Evolutionary conservation across 2,113 vertebrate species (phyloP), one percentile per base, ranked within the genome.

Genomic region (Apteryx mantelli): DNA sequence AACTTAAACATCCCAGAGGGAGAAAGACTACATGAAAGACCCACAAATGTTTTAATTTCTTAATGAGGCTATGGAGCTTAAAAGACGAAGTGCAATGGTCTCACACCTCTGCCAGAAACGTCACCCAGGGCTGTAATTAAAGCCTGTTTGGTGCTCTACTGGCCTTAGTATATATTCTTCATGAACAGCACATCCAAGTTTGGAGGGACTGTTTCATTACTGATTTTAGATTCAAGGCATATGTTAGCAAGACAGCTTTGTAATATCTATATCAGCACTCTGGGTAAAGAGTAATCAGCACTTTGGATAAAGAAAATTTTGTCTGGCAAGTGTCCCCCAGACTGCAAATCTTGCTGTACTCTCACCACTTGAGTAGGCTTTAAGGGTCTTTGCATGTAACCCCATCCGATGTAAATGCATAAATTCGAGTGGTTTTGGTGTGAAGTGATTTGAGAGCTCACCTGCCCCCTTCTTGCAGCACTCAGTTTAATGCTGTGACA

Each of bases 1-100:
- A 96, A 80, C 84, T 92, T 89, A 91, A 92, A 89, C 79, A 90
- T 87, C 86, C 94, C 68, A 38, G 79, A 56, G 95, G 93, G 71
- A 95, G 65, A 89, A 70, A 89, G 74, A 58, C 91, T 42, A 38
- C 53, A 44, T 24, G 58, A 85, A 93, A 97, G 90, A 89, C 58
- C 48, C 76, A 79, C 36, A 82, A 52, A 88, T 17, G 44, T 90
- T 97, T 97, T 78, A 69, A 86, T 93, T 95, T 95, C 92, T 93
- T 96, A 97, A 97, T 92, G 71, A 97, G 91, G 64, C 82, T 88
- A 71, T 0, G 2, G 44, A 78, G 93, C 89, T 96, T 46, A 74
- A 89, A 93, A 90, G 91, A 73, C 36, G 86, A 91, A 95, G 88
- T 0, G 4, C 36, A 73, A 44, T 2, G 3, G 75, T 78, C 69